These are phyloP conservation scores for Mormyrus hasselquistii DNA, from an alignment of 2,797 vertebrate genomes.

Conservation along the genomic window DNA sequence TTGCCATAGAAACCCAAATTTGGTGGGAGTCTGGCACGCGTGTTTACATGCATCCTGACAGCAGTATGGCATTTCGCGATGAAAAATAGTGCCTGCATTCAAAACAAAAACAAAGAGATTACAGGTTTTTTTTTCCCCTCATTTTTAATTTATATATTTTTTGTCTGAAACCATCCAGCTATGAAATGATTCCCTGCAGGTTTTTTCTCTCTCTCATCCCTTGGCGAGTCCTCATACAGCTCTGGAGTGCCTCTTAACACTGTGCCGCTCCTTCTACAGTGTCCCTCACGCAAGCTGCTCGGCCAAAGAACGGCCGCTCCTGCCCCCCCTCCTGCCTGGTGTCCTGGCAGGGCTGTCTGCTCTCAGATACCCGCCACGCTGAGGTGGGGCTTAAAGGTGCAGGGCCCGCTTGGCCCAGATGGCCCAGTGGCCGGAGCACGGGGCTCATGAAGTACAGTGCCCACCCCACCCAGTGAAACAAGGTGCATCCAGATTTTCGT, in stretches of 20 bases:
- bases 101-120: neutral
- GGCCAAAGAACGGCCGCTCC: neutral
- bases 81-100: neutral
- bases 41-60: neutral
- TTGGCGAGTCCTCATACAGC: neutral
- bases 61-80: neutral
- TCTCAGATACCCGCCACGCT: neutral
- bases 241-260: neutral
- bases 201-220: neutral
- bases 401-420: neutral
- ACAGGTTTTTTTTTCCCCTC: neutral
- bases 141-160: neutral
- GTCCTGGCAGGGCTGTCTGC: neutral
- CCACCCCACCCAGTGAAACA: neutral
- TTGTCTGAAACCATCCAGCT: neutral
- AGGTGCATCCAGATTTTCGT: neutral
- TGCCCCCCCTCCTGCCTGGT: neutral
- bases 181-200: conserved; percentile 9
- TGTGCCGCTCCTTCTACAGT: neutral
- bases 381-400: neutral
- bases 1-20: conserved; percentile 21
- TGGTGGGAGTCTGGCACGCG: conserved; percentile 12
- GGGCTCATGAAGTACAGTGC: neutral
- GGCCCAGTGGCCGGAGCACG: neutral
- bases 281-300: neutral